Conservation (phyloP, 2,888 invertebrate species). For the Parascotia fuliginaria region DNA sequence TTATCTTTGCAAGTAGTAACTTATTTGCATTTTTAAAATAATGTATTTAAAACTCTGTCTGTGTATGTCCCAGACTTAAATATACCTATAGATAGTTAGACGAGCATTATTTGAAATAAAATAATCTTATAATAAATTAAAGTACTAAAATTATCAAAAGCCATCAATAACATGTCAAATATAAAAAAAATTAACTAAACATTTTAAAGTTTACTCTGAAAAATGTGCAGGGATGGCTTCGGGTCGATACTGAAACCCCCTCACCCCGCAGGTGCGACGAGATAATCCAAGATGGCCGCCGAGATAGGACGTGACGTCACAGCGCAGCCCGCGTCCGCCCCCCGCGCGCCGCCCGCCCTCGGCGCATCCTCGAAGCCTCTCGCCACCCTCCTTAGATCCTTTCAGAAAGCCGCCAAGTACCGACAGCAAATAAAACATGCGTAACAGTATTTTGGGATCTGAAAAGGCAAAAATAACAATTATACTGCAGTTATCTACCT, state of each 20-base stretch:
- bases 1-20: too few relatives aligned
- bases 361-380: slow-evolving; percentile 81
- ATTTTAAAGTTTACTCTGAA: slow-evolving; percentile 72
- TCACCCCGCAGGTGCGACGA: slow-evolving; percentile 84
- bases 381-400: slow-evolving; percentile 85
- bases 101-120: too few relatives aligned
- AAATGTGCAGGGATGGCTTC: slow-evolving; percentile 74
- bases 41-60: too few relatives aligned
- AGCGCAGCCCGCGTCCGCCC: slow-evolving; percentile 66
- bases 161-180: background rate
- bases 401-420: slow-evolving; percentile 78
- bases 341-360: slow-evolving; percentile 59
- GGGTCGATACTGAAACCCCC: slow-evolving; percentile 77
- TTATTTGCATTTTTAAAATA: too few relatives aligned
- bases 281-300: slow-evolving; percentile 87
- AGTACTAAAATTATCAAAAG: too few relatives aligned
- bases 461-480: too few relatives aligned
- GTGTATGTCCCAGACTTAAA: too few relatives aligned
- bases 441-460: too few relatives aligned
- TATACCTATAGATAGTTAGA: too few relatives aligned
- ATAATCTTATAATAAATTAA: too few relatives aligned
- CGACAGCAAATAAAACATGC: slow-evolving; percentile 49
- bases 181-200: slow-evolving; percentile 42
- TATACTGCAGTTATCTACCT: too few relatives aligned
- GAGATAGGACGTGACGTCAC: slow-evolving; percentile 86